Percentiles rank a stretch among this genome's conserved stretches.
Conservation (phyloP, 2,888 invertebrate species). For the Poecilobothrus nobilitatus region DNA sequence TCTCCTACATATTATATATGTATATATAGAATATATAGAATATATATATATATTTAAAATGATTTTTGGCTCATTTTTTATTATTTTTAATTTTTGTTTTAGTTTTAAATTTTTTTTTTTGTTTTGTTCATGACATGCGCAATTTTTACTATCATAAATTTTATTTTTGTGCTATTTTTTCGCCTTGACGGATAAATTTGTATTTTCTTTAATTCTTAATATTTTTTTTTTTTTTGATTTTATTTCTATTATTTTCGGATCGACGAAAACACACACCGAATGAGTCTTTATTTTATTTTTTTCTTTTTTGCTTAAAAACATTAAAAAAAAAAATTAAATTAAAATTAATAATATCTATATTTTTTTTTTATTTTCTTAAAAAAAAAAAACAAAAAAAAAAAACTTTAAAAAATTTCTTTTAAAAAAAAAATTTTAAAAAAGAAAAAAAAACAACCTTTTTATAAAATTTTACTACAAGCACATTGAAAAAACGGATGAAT, state of each 20-base stretch:
- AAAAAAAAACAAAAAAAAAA: neutral
- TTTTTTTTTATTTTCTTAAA: neutral
- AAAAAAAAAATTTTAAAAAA: neutral
- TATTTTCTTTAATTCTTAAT: neutral
- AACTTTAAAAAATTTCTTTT: neutral
- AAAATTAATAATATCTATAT: neutral
- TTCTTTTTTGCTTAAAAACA: neutral
- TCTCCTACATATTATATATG: no score
- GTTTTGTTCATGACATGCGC: neutral
- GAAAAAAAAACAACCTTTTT: no score
- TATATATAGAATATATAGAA: no score
- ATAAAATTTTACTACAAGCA: no score
- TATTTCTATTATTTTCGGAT: conserved; percentile 1
- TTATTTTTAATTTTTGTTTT: neutral
- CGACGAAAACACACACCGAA: neutral
- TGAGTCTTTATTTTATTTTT: neutral
- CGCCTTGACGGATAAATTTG: neutral
- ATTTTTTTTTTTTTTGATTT: no score
- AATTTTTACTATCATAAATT: neutral
- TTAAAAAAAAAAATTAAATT: neutral
- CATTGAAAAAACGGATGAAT: no score
- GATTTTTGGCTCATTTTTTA: no score
- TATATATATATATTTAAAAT: no score
- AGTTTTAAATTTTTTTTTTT: neutral
- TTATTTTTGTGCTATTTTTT: conserved; percentile 3